A percentile compares a stretch with the other conserved stretches of the same genome.
Conservation (phyloP, 2,797 vertebrate genomes). For the Tragelaphus oryx region DNA sequence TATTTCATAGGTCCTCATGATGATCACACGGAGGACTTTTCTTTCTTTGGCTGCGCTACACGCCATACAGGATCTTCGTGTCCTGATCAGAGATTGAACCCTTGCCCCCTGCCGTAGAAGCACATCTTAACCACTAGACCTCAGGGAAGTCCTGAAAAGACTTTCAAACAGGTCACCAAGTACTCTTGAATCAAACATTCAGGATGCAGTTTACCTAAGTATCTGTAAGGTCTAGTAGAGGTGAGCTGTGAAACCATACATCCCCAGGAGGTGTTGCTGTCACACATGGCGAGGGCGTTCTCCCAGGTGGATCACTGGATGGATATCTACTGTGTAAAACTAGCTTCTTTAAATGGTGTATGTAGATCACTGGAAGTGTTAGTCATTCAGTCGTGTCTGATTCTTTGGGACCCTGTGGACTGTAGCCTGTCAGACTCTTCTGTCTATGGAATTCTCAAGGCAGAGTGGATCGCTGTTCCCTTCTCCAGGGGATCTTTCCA, state of each 20-base stretch:
- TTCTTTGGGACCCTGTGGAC: neutral
- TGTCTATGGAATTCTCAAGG: neutral
- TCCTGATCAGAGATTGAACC: neutral
- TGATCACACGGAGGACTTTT: neutral
- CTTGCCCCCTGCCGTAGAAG: neutral
- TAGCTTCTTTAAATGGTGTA: accelerated
- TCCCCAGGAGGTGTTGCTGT: neutral
- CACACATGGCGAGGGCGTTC: accelerated
- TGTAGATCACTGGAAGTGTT: too few species aligned
- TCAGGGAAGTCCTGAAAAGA: neutral
- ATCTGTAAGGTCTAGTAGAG: accelerated
- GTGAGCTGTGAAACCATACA: neutral
- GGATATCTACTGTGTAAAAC: accelerated
- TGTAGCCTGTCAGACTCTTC: neutral
- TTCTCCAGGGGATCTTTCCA: neutral
- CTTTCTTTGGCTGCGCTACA: neutral
- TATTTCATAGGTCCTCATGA: neutral
- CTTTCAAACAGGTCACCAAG: neutral
- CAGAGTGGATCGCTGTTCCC: neutral
- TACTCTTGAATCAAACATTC: too few species aligned
- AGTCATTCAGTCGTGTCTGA: neutral
- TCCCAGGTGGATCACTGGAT: accelerated
- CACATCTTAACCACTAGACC: neutral
- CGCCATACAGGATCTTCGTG: neutral
- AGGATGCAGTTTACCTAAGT: neutral